These are phyloP conservation scores for Spisula subtruncata DNA, from an alignment of 2,888 invertebrate species.

Conservation along the genomic window DNA sequence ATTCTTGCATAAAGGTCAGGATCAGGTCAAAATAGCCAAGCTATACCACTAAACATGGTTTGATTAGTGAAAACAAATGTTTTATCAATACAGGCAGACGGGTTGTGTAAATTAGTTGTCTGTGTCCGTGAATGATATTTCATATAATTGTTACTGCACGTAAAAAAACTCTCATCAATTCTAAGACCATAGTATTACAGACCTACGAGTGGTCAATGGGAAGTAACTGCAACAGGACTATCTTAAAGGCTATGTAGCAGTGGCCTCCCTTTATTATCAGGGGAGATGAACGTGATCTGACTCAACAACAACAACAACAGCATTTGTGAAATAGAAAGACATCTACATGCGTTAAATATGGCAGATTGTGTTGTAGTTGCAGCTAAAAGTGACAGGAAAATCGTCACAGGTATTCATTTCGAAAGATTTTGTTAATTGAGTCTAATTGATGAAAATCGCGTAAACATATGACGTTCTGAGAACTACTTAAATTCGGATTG, in stretches of 20 bases:
- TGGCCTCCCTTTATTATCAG: background rate
- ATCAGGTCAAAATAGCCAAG: no score
- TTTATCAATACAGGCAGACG: no score
- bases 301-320: no score
- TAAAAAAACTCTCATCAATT: no score
- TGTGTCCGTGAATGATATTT: no score
- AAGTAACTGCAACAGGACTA: background rate
- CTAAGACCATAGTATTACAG: no score
- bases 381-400: conserved; percentile 54
- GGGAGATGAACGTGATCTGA: background rate
- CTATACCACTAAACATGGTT: no score
- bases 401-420: conserved; percentile 43
- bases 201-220: no score
- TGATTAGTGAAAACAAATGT: no score
- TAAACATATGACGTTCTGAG: background rate
- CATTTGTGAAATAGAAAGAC: conserved; percentile 4
- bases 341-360: conserved; percentile 32
- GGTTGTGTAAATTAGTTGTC: no score
- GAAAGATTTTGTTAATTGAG: background rate
- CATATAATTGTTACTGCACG: no score
- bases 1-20: no score
- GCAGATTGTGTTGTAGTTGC: conserved; percentile 46
- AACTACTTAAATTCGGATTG: background rate
- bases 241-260: background rate
- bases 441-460: background rate